Base-by-base conservation (phyloP, 2,888 invertebrate species). In the Drosophila yooni region DNA sequence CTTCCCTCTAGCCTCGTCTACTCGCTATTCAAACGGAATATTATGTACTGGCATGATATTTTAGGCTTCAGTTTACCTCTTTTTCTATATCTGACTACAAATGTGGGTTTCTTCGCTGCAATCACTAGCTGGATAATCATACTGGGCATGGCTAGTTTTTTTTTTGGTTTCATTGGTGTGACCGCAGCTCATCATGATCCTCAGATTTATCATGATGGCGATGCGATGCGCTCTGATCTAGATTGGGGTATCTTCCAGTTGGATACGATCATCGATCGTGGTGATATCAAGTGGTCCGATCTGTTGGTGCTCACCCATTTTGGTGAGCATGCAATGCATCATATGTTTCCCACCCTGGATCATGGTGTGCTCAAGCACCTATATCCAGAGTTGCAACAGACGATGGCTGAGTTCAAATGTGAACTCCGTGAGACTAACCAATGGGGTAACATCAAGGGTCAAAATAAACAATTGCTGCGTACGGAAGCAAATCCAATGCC, bases 161-260 rank as follows among this genome's bases (percentile, higher is more conserved):
- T 94, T 4, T 96, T 97, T 87, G 93, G 92, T 4, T 82, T 94
- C 0, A 94, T 96, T 62, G 96, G 95, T 1, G 86, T 96, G 0
- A 96, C 95, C 81, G 96, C 96, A 1, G 96, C 95, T 2, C 97
- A 97, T 93, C 97, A 97, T 89, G 96, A 96, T 90, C 96, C 97
- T 2, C 94, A 94, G 8, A 95, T 96, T 62, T 95, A 95, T 75
- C 97, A 97, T 88, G 96, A 96, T 85, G 96, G 96, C 1, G 97
- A 97, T 91, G 93, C 95, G 63, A 93, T 68, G 2, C 83, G 92
- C 2, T 13, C 65, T 11, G 91, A 92, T 72, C 82, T 94, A 27
- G 97, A 97, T 91, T 97, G 97, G 96, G 97, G 97, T 3, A 90
- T 97, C 0, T 94, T 95, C 83, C 96, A 97, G 91, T 69, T 97